Evolutionary conservation across 2,113 vertebrate species (phyloP).

Genomic region (Odobenus rosmarus): DNA sequence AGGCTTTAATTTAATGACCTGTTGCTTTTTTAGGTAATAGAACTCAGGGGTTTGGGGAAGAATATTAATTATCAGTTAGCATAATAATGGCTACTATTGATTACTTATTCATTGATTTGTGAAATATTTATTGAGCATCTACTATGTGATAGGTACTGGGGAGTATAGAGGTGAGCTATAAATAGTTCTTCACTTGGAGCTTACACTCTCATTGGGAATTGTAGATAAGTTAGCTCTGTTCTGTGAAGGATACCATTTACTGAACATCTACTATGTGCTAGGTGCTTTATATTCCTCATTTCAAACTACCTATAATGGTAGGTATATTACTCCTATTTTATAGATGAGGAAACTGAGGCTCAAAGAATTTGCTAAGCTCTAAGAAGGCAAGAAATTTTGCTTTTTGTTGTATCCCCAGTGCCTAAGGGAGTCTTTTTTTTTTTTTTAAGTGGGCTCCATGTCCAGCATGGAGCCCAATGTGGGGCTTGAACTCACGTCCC

Average conservation of each 20-base stretch:
- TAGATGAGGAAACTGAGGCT: slow-evolving; percentile 13
- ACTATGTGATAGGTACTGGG: neutral
- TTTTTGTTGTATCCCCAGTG: neutral
- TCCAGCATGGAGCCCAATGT: too few species aligned
- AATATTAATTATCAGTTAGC: neutral
- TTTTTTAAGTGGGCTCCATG: too few species aligned
- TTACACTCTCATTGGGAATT: neutral
- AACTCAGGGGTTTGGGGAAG: neutral
- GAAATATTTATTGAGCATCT: neutral
- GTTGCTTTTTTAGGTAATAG: neutral
- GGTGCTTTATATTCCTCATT: neutral
- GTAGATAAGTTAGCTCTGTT: neutral
- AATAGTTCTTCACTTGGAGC: neutral
- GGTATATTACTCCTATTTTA: neutral
- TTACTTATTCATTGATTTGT: neutral
- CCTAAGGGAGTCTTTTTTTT: neutral
- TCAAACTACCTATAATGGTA: neutral
- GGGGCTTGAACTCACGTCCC: too few species aligned
- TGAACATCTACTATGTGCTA: neutral
- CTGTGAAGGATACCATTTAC: neutral
- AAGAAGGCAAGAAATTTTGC: neutral
- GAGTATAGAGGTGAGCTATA: neutral
- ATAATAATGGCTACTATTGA: neutral
- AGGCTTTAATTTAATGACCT: neutral
- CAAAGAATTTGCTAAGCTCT: slow-evolving; percentile 7